Conservation (phyloP, 2,797 vertebrate species). For the Sarcoramphus papa region DNA sequence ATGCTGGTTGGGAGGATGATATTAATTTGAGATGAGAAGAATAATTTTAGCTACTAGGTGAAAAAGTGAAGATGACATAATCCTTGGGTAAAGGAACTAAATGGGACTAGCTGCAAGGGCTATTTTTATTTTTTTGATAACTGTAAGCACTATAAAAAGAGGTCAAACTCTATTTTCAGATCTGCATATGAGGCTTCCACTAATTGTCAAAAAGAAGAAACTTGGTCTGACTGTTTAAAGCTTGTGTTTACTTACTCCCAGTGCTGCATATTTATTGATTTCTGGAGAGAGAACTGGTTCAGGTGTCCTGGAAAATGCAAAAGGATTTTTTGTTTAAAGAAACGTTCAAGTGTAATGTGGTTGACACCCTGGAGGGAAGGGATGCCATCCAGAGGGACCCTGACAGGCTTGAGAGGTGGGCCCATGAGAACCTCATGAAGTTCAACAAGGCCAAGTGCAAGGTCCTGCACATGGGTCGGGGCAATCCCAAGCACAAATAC, state of each 20-base stretch:
- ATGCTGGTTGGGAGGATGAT: constrained; percentile 4
- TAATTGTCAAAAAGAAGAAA: background rate
- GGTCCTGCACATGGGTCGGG: too few species aligned
- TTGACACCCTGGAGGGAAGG: too few species aligned
- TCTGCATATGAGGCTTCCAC: background rate
- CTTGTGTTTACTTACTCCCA: background rate
- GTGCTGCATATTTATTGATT: background rate
- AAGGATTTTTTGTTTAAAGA: background rate
- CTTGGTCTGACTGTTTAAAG: background rate
- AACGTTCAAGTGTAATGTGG: background rate
- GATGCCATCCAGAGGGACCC: too few species aligned
- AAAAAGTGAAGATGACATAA: constrained; percentile 19
- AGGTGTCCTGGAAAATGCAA: background rate
- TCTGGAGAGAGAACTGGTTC: background rate
- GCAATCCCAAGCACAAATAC: too few species aligned
- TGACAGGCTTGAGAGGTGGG: too few species aligned
- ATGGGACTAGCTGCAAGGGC: background rate
- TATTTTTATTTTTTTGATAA: background rate
- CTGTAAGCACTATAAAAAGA: background rate
- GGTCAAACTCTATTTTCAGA: background rate
- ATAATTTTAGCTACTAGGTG: constrained; percentile 47
- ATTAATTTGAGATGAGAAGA: constrained; percentile 36
- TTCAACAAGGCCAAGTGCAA: too few species aligned
- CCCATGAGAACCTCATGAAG: too few species aligned
- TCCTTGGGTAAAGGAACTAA: background rate